These are phyloP conservation scores for Nothocercus julius DNA, from an alignment of 2,113 vertebrate species.

Conservation along the genomic window DNA sequence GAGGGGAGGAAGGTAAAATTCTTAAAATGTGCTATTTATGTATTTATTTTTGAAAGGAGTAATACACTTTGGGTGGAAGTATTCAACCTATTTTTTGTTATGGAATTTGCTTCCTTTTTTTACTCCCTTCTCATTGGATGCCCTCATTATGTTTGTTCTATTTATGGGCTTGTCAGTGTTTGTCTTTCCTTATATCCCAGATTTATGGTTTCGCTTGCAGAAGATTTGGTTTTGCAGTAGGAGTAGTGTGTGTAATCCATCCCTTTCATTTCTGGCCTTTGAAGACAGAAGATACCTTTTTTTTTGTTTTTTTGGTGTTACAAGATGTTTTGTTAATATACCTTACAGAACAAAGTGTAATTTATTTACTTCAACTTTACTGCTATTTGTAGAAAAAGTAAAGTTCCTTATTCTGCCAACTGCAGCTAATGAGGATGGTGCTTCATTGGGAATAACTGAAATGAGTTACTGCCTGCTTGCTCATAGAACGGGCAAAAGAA, in stretches of 20 bases:
- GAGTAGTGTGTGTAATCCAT: not conserved
- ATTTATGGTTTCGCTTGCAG: not conserved
- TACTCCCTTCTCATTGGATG: not conserved
- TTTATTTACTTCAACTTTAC: not conserved
- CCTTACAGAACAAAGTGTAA: not conserved
- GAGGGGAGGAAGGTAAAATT: not conserved
- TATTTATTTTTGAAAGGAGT: not conserved
- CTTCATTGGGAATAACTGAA: not conserved
- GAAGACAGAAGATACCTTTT: not conserved
- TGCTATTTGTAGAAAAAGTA: not conserved
- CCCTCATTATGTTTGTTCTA: not conserved
- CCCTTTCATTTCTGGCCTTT: not conserved
- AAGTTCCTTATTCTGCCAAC: not conserved
- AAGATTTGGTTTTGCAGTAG: not conserved
- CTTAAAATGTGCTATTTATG: not conserved
- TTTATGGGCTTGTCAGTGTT: not conserved
- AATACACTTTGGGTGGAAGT: not conserved
- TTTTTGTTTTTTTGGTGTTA: not conserved
- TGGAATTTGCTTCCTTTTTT: not conserved
- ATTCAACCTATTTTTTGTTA: not conserved
- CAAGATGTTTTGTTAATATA: not conserved
- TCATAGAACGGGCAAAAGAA: not conserved
- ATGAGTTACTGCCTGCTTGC: not conserved
- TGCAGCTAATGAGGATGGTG: not conserved
- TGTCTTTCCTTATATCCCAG: not conserved